phyloP scores from a whole-genome alignment of 2,797 vertebrate genomes.

The Eulemur mongoz region DNA sequence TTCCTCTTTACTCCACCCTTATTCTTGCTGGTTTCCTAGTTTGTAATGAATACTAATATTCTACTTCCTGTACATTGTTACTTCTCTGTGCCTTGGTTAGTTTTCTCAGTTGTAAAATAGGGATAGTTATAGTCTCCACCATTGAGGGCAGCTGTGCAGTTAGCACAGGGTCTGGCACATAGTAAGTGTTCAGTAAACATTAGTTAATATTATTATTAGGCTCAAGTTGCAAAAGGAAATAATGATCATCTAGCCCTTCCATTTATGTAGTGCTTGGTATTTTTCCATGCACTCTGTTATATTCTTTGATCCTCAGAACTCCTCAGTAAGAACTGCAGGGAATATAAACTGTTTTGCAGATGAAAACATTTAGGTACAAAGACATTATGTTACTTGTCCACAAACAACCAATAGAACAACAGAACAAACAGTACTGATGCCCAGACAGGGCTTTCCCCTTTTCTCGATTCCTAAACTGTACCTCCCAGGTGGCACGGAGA shows the following conservation, averaged over 20 bases:
- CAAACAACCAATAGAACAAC: neutral
- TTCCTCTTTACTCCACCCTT: neutral
- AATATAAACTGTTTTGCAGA: neutral
- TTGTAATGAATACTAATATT: neutral
- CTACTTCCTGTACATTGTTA: neutral
- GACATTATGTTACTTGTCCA: neutral
- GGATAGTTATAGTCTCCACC: neutral
- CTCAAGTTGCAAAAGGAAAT: neutral
- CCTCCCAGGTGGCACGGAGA: neutral
- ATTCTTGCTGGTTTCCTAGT: neutral
- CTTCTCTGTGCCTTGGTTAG: neutral
- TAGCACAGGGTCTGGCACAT: neutral
- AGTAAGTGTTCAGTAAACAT: neutral
- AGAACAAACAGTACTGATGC: neutral
- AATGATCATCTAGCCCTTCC: neutral
- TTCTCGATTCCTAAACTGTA: neutral
- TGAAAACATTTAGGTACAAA: neutral
- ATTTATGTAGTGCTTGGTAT: neutral
- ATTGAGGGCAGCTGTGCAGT: neutral
- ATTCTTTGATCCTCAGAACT: neutral
- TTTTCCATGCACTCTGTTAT: neutral
- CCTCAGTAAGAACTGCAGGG: neutral
- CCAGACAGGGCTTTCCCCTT: neutral
- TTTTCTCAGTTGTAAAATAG: neutral
- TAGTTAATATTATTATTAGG: neutral